Conservation (phyloP, 2,113 vertebrate species). For the Furnarius figulus region DNA sequence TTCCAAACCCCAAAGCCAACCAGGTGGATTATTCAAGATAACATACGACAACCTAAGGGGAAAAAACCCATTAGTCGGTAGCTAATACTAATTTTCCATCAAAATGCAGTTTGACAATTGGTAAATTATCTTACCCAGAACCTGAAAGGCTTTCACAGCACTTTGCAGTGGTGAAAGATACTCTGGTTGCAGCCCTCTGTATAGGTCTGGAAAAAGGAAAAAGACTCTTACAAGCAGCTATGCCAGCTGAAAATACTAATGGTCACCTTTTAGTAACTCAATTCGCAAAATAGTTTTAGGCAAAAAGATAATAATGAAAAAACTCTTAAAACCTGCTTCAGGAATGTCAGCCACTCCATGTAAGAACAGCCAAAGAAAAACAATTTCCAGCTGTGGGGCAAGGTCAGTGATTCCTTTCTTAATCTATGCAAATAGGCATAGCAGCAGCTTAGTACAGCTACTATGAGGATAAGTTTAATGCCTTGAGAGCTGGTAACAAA, state of each 20-base stretch:
- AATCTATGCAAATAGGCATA: background rate
- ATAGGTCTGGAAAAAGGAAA: background rate
- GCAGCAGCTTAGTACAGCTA: background rate
- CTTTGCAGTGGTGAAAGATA: background rate
- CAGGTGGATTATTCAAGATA: background rate
- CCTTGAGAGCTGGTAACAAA: background rate
- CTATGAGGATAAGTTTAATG: background rate
- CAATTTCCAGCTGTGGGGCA: background rate
- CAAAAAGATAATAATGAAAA: background rate
- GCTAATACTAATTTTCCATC: constrained; percentile 1
- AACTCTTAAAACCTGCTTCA: background rate
- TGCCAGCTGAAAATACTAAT: background rate
- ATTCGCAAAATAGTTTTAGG: background rate
- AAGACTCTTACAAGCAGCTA: background rate
- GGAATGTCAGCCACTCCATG: background rate
- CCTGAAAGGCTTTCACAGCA: background rate
- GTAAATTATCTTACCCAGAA: background rate
- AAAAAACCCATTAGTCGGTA: background rate
- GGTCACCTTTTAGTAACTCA: background rate
- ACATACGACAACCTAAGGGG: background rate
- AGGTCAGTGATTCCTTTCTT: background rate
- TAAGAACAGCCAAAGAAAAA: background rate
- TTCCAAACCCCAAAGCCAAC: background rate
- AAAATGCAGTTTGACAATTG: background rate
- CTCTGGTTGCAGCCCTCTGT: background rate